Percentiles rank a stretch among this genome's conserved stretches.
phyloP scores from a whole-genome alignment of 2,113 vertebrate genomes.

The Cranoglanis bouderius region DNA sequence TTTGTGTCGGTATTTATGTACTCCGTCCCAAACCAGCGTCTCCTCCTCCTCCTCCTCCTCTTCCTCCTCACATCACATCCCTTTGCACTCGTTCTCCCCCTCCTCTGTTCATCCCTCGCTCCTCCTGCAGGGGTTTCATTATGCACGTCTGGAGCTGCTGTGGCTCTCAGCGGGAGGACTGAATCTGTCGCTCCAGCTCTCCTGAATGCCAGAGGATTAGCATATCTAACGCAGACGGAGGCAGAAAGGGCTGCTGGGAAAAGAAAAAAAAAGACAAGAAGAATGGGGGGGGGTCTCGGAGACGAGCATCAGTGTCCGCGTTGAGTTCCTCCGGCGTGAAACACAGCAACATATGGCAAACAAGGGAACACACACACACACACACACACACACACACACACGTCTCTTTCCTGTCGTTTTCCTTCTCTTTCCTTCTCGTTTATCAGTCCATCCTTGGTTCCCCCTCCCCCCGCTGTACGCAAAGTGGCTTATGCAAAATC shows the following conservation, averaged over 20 bases:
- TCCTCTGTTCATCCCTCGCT: constrained; percentile 54
- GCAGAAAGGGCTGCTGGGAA: constrained; percentile 60
- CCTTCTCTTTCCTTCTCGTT: not conserved
- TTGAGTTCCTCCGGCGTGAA: constrained; percentile 60
- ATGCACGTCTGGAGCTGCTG: constrained; percentile 73
- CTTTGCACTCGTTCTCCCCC: constrained; percentile 57
- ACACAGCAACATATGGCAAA: constrained; percentile 64
- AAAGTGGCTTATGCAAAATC: constrained; percentile 55
- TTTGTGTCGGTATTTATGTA: constrained; percentile 19
- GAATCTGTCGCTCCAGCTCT: constrained; percentile 68
- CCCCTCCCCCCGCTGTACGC: constrained; percentile 27
- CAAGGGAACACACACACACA: constrained; percentile 51
- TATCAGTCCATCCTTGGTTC: not conserved
- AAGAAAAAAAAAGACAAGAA: too few relatives aligned
- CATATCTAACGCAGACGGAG: constrained; percentile 68
- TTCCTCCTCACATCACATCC: constrained; percentile 54
- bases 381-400: constrained; percentile 20
- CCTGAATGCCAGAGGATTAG: constrained; percentile 73
- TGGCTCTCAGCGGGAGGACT: constrained; percentile 65
- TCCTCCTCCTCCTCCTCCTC: not conserved
- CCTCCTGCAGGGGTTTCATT: constrained; percentile 79
- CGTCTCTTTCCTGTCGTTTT: constrained; percentile 4
- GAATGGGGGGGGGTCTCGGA: not conserved
- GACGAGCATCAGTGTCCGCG: constrained; percentile 62
- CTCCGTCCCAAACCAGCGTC: not conserved